Conservation (phyloP, 2,797 vertebrate species). For the Mormyrus hasselquistii region DNA sequence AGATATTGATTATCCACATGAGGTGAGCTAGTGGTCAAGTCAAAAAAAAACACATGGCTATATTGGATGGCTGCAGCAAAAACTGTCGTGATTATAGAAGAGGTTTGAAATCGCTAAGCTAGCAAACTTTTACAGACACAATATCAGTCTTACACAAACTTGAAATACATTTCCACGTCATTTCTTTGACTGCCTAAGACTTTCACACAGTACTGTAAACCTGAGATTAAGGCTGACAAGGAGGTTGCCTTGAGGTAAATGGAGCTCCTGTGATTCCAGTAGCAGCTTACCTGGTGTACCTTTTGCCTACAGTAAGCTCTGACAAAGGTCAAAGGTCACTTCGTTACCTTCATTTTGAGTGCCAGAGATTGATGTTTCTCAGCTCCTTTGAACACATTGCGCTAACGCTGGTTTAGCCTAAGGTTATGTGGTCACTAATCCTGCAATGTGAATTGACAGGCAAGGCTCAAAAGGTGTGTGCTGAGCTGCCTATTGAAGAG, state of each 20-base stretch:
- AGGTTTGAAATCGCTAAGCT: neutral
- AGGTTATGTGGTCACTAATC: neutral
- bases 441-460: neutral
- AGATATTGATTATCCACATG: neutral
- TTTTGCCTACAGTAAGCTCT: neutral
- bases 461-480: neutral
- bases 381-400: neutral
- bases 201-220: neutral
- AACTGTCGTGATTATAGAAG: neutral
- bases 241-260: neutral
- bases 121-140: neutral
- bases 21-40: neutral
- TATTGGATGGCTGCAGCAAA: neutral
- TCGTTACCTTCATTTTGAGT: neutral
- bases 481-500: neutral
- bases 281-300: neutral
- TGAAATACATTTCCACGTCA: neutral
- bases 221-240: neutral
- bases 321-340: neutral
- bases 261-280: neutral
- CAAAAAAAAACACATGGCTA: neutral
- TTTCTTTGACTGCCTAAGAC: neutral
- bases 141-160: neutral
- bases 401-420: neutral
- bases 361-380: neutral